phyloP scores from a whole-genome alignment of 2,113 vertebrate genomes.

The Procavia capensis region DNA sequence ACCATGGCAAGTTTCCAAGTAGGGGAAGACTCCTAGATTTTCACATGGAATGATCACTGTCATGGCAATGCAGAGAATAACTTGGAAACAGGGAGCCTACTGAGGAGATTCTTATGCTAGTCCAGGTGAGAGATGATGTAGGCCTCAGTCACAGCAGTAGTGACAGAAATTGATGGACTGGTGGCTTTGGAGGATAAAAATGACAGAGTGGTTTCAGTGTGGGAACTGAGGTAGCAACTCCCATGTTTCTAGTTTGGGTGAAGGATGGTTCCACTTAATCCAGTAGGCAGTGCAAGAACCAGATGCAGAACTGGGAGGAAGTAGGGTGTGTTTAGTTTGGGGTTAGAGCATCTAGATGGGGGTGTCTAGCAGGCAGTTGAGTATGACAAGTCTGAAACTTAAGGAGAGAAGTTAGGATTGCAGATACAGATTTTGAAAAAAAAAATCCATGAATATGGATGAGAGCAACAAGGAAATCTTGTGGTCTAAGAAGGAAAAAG shows the following conservation, averaged over 20 bases:
- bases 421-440: not conserved
- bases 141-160: not conserved
- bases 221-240: not conserved
- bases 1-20: not conserved
- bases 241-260: not conserved
- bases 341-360: not conserved
- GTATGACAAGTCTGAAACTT: not conserved
- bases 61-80: not conserved
- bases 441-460: not conserved
- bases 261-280: not conserved
- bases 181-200: not conserved
- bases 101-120: not conserved
- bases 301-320: not conserved
- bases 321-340: not conserved
- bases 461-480: not conserved
- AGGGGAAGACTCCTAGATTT: not conserved
- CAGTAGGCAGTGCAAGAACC: not conserved
- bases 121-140: not conserved
- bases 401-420: not conserved
- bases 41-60: not conserved
- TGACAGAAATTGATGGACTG: not conserved
- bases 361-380: not conserved
- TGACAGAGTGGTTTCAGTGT: not conserved
- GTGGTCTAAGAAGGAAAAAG: not conserved
- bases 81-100: not conserved